Conservation (phyloP, 2,888 invertebrate species). For the Matsumyia berberina region DNA sequence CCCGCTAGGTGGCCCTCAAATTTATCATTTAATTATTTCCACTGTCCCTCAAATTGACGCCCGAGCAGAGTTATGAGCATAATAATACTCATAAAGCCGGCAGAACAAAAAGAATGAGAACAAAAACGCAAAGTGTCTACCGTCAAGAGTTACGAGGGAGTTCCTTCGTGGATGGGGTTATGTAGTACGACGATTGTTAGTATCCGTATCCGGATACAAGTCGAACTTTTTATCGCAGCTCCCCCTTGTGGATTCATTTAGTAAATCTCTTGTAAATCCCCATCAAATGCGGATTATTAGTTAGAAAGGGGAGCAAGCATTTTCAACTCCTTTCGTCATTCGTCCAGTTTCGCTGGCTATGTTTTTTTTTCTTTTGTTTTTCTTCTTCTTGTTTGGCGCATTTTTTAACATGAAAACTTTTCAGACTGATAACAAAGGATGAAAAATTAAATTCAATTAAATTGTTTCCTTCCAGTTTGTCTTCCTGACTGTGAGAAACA, state of each 20-base stretch:
- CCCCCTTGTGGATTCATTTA: constrained; percentile 52
- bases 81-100: constrained; percentile 49
- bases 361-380: neutral
- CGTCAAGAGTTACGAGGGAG: constrained; percentile 14
- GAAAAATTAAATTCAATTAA: constrained; percentile 72
- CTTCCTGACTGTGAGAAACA: too few relatives aligned
- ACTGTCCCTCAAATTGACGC: constrained; percentile 48
- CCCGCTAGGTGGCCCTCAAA: neutral
- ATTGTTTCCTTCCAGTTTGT: constrained; percentile 48
- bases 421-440: constrained; percentile 64
- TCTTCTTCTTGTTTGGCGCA: constrained; percentile 29
- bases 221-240: constrained; percentile 51
- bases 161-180: neutral
- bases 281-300: constrained; percentile 70
- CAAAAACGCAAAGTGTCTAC: constrained; percentile 4
- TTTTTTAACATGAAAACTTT: constrained; percentile 59
- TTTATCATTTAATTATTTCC: constrained; percentile 50
- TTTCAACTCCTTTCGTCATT: constrained; percentile 41
- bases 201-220: constrained; percentile 45
- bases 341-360: constrained; percentile 10
- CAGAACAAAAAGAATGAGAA: constrained; percentile 8
- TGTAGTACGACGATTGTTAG: constrained; percentile 24
- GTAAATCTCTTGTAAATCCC: constrained; percentile 66
- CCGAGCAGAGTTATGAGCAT: constrained; percentile 45
- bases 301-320: constrained; percentile 26